Percentiles rank a stretch among this genome's conserved stretches.
Evolutionary conservation across 2,797 vertebrate species (phyloP).

Genomic region (Sarcoramphus papa): DNA sequence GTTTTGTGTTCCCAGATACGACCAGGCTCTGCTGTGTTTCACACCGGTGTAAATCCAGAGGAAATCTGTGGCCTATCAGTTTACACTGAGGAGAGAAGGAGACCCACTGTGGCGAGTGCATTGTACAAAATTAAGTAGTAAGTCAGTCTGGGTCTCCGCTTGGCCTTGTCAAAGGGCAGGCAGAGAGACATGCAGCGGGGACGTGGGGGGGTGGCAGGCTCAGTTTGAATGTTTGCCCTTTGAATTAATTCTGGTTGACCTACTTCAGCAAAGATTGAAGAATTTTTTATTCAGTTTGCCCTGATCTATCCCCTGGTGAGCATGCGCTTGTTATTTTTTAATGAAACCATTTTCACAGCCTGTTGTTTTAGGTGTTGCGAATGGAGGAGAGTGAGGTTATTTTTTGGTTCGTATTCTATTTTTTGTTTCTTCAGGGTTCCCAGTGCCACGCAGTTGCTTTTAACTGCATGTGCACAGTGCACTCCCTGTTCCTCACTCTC

Average conservation of each 20-base stretch:
- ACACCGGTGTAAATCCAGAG: background rate
- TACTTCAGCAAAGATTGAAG: constrained; percentile 86
- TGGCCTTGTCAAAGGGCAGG: constrained; percentile 51
- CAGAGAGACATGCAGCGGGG: background rate
- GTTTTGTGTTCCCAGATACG: background rate
- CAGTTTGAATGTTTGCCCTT: constrained; percentile 84
- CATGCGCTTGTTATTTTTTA: constrained; percentile 79
- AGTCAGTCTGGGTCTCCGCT: constrained; percentile 15
- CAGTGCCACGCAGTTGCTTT: background rate
- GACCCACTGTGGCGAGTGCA: background rate
- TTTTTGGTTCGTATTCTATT: background rate
- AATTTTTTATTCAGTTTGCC: constrained; percentile 73
- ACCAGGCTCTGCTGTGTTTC: background rate
- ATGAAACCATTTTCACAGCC: constrained; percentile 76
- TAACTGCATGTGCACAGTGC: background rate
- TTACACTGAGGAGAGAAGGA: background rate
- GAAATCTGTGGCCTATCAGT: background rate
- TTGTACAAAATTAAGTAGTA: constrained; percentile 27
- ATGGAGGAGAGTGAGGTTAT: constrained; percentile 30
- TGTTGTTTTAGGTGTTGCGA: constrained; percentile 70
- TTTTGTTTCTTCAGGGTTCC: constrained; percentile 27
- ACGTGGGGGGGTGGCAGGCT: constrained; percentile 21
- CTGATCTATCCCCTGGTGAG: constrained; percentile 72
- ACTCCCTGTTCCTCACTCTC: background rate
- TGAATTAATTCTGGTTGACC: constrained; percentile 93